Evolutionary conservation across 2,888 invertebrate species (phyloP), one percentile per base, ranked within the genome.

Genomic region (Ypsolopha scabrella): DNA sequence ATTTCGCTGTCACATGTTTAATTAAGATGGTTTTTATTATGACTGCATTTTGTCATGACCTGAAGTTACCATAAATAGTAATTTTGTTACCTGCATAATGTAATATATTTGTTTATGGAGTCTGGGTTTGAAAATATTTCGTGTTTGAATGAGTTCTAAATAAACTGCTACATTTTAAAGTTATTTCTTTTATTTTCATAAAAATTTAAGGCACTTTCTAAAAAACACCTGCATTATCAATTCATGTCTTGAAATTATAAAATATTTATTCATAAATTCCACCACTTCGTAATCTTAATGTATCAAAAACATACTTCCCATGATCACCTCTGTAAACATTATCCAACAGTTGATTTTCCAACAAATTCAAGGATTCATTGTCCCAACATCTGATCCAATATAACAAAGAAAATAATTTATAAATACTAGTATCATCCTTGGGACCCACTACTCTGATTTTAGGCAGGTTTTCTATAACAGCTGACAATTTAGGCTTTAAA

Each of bases 301-400:
- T 79, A 52, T 85, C 81, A 59, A 80, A 72, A 53, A 87, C 79
- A 57, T 65, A 87, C 55, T 70, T 77, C 0, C 72, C 72, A 67
- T 75, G 66, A 59, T 83, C 77, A 54, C 58, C 60, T 55, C 67
- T 68, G 52, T 82, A 86, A 6, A 58, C 63, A 62, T 68, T 67
- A 46, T 75, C 60, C 13, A 75, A 55, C 39, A 87, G 58, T 56
- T 87, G 87, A 3, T 69, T 70, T 59, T 82, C 79, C 53, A 87
- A 63, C 53, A 78, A 58, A 65, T 82, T 77, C 47, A 87, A 65
- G 8, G 79, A 75, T n/a, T 73, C 69, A 10, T 57, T 63, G 59
- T 86, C 81, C 83, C 86, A 87, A 36, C 58, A 58, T 60, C 70
- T 77, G 14, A 88, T 75, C 81, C 89, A 89, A 60, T 86, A 88